Conservation (phyloP, 2,888 invertebrate species). For the Lochmaea crataegi region DNA sequence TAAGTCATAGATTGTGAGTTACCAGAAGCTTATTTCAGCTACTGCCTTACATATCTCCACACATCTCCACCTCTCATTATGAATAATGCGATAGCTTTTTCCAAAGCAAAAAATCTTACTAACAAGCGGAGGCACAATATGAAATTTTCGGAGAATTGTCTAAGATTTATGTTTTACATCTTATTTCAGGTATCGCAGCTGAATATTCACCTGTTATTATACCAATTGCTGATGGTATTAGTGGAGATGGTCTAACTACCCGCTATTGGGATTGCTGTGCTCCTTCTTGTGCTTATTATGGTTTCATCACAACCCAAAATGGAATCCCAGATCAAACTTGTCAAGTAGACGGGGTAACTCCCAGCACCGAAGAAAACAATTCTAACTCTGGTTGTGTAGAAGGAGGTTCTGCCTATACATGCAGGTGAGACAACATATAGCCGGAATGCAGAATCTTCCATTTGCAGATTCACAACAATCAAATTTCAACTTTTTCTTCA, state of each 20-base stretch:
- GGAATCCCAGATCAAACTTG: constrained; percentile 29
- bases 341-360: constrained; percentile 21
- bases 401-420: constrained; percentile 27
- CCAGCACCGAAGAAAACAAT: constrained; percentile 18
- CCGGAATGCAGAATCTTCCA: too few relatives aligned
- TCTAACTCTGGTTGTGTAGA: constrained; percentile 26
- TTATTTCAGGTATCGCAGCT: not conserved
- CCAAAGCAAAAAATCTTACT: too few relatives aligned
- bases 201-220: constrained; percentile 15
- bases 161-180: too few relatives aligned
- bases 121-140: too few relatives aligned
- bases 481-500: too few relatives aligned
- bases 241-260: constrained; percentile 41
- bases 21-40: too few relatives aligned
- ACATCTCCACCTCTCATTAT: too few relatives aligned
- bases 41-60: too few relatives aligned
- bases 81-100: too few relatives aligned
- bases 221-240: constrained; percentile 32
- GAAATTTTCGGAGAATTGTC: too few relatives aligned
- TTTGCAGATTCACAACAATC: too few relatives aligned
- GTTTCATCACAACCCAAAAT: constrained; percentile 12
- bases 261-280: constrained; percentile 48
- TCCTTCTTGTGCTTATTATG: constrained; percentile 37
- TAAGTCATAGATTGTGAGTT: too few relatives aligned
- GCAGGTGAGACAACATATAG: constrained; percentile 23